Evolutionary conservation across 1,140 invertebrate species (phyloP), one percentile per base, ranked within the genome.

Genomic region (Holotrichia oblita): DNA sequence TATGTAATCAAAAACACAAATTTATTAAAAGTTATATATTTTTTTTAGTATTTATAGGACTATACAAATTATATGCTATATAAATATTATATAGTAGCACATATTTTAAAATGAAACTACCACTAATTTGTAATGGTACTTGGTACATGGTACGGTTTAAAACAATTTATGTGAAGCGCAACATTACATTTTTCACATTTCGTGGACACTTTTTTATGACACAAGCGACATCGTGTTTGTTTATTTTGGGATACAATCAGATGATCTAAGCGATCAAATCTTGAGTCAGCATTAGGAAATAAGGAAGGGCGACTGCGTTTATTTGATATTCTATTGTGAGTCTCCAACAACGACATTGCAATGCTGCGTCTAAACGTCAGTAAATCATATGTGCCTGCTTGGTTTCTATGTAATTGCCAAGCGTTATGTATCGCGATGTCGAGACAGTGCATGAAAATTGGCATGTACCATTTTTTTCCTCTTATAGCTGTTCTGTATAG

Each of bases 401-500:
- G 64, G 9, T 40, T 74, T 41, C 40, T 74, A n/a, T 74, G 75
- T 20, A 81, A 79, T 42, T 84, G 83, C 85, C 85, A 86, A 12
- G 83, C 81, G 80, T 86, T 86, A 73, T 85, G 83, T 14, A 83
- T 74, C 22, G 83, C 27, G 81, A 85, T 80, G 79, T 86, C 84
- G 6, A 86, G 14, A 69, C 79, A 83, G 77, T 85, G 81, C 12
- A 42, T 48, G 55, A 85, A 55, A n/a, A 87, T 72, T 24, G 83
- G 81, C 77, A 82, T 83, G 79, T 83, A 86, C 84, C 83, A 85
- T 81, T 86, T 86, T 76, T 86, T 86, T 61, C 82, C 84, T 40
- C 83, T 64, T 22, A 86, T n/a, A 74, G 17, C 1, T 40, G 9
- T 22, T 34, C 82, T 14, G 76, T 86, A 85, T 40, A 82, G 64